Percentiles rank a stretch among this genome's conserved stretches.
Evolutionary conservation across 2,888 invertebrate genomes (phyloP).

Genomic region (Mesodorylaimus sp.): DNA sequence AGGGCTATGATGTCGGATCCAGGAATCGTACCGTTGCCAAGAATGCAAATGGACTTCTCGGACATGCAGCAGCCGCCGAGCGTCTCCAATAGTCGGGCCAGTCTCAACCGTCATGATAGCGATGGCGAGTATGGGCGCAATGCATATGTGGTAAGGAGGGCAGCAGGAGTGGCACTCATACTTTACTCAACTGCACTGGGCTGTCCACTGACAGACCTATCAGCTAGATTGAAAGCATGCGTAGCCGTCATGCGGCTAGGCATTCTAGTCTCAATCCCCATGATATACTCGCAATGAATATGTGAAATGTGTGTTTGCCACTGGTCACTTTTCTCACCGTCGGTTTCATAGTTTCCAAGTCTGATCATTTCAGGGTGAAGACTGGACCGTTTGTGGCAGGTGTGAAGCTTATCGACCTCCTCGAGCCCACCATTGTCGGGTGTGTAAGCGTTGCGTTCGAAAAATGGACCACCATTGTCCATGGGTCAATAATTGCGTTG

Average conservation of each 20-base stretch:
- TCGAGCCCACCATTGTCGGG: slow-evolving; percentile 66
- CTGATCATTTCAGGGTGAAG: slow-evolving; percentile 20
- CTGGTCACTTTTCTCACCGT: background rate
- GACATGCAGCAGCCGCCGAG: slow-evolving; percentile 43
- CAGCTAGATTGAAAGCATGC: background rate
- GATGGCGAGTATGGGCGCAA: background rate
- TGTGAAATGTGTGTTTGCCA: background rate
- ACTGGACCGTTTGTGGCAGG: slow-evolving; percentile 53
- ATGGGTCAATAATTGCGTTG: slow-evolving; percentile 76
- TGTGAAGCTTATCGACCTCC: slow-evolving; percentile 59
- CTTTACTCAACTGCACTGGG: no score
- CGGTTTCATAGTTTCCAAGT: background rate
- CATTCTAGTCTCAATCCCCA: background rate
- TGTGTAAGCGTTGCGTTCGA: slow-evolving; percentile 60
- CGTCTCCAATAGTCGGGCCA: background rate
- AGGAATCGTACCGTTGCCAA: slow-evolving; percentile 55
- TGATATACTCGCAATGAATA: background rate
- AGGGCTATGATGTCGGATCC: slow-evolving; percentile 73
- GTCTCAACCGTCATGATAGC: slow-evolving; percentile 2
- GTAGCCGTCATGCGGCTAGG: background rate
- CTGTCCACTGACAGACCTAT: background rate
- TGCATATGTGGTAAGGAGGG: background rate
- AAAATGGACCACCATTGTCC: slow-evolving; percentile 64
- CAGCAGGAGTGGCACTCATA: no score
- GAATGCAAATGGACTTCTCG: slow-evolving; percentile 52